Evolutionary conservation across 2,113 vertebrate genomes (phyloP).

Genomic region (Rhinoptilus africanus): DNA sequence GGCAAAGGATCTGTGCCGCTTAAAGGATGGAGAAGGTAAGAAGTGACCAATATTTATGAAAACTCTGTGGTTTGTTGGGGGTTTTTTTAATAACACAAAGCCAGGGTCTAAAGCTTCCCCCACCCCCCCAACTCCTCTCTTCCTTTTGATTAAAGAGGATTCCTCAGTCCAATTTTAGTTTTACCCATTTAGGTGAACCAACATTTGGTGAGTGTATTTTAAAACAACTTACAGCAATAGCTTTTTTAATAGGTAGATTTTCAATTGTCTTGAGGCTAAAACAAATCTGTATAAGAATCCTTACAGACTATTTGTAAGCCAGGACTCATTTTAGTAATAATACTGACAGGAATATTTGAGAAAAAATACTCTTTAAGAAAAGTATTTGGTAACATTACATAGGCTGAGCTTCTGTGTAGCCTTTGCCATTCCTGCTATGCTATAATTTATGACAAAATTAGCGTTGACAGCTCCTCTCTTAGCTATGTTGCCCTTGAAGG

Average conservation of each 20-base stretch:
- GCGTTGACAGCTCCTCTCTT: not conserved
- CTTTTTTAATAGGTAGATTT: not conserved
- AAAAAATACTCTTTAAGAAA: not conserved
- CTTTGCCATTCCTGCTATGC: not conserved
- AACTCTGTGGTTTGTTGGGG: not conserved
- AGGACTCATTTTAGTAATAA: not conserved
- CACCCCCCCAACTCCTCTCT: not conserved
- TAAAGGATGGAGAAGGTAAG: constrained; percentile 92
- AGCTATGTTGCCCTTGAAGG: not conserved
- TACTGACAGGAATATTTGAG: not conserved
- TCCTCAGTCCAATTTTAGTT: not conserved
- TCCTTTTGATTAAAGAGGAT: not conserved
- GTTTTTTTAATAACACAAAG: not conserved
- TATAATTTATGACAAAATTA: not conserved
- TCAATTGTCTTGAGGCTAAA: not conserved
- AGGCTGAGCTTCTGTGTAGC: not conserved
- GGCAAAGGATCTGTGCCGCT: constrained; percentile 80
- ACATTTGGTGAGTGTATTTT: not conserved
- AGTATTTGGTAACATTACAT: not conserved
- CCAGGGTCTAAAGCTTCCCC: not conserved
- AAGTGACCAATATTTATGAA: not conserved
- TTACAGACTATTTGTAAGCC: not conserved
- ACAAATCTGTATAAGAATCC: not conserved
- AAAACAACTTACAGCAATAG: not conserved
- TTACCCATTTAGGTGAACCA: not conserved